Base-by-base conservation (phyloP, 2,797 vertebrate species). In the Amniataba percoides region DNA sequence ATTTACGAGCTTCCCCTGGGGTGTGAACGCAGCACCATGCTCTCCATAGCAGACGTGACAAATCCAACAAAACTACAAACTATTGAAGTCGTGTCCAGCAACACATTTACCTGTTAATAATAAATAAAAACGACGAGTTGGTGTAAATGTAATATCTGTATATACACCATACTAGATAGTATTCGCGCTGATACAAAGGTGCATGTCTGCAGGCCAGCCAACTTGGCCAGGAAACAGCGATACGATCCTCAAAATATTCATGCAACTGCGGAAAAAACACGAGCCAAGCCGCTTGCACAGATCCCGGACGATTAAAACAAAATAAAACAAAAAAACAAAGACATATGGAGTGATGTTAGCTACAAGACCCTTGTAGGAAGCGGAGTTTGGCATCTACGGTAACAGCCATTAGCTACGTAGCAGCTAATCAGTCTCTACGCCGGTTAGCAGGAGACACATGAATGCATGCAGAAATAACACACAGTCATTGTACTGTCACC, bases 391-490 rank as follows among this genome's bases (percentile, higher is more conserved):
- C 73, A 31, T 14, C 12, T 48, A 80, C 63, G 86, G 89, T 91
- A 91, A 84, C 74, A 46, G 42, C 27, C 68, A 57, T 86, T 91
- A 91, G 92, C 89, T 42, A 56, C 11, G 46, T 85, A 83, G 84
- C 87, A 70, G 82, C 86, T 87, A 87, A 67, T 62, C 60, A 82
- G 25, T 53, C 31, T 65, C 67, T 59, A 58, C 25, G 57, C 34
- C 58, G 60, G 78, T 80, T 70, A 60, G 78, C 74, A 45, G 4
- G 3, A 61, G 45, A 69, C 5, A 19, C 23, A 18, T 36, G 21
- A 43, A 40, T 27, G 49, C 1, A 8, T 43, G 11, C 15, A 3
- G 3, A 19, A 14, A 62, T 2, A 63, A 36, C 13, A 36, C 13
- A 40, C 2, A 5, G 0, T 9, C 48, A 3, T 4, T 27, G 42